Base-by-base conservation (phyloP, 2,888 invertebrate genomes). In the Drosophila macrothrix region DNA sequence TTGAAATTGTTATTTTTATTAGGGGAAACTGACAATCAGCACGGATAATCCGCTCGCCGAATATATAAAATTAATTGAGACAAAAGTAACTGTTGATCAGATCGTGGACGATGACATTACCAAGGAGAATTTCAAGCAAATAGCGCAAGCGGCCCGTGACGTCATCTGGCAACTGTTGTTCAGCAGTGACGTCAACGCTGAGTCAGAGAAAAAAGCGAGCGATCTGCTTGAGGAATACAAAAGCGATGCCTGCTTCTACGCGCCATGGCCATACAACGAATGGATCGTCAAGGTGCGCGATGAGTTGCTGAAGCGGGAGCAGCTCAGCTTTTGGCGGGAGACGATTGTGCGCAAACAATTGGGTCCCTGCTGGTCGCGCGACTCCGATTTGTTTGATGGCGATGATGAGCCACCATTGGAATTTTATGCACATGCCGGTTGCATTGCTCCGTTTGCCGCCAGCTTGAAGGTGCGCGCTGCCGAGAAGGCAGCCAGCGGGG, bases 191-290 rank as follows among this genome's bases (percentile, higher is more conserved):
- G 53, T 43, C n/a, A 54, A 52, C 4, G 60, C 61, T 49, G 82
- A 80, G 46, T 78, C 82, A 65, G 80, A 80, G 33, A 68, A 59
- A n/a, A 91, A 87, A 56, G 93, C 93, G 0, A 73, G 73, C 5
- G 85, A 88, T 0, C 60, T 93, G 28, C 65, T 92, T 7, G 75
- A 77, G 4, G 85, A 81, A 37, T 84, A 91, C 62, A 91, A 89
- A 41, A 95, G 95, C 4, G 91, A 93, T 68, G 92, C 93, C 2
- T 84, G 91, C 64, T 91, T 88, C 55, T 84, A 83, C 60, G 83
- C 78, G 5, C 92, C 93, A 0, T 90, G 80, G 78, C 69, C 80
- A 5, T 92, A 92, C 62, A 92, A 92, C 37, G 87, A 90, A 22
- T 92, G 92, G 92, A 90, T 92, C 25, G 69, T 82, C 0, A 77